These are phyloP conservation scores for Parnassius mnemosyne DNA, from an alignment of 2,888 invertebrate species.

Conservation along the genomic window DNA sequence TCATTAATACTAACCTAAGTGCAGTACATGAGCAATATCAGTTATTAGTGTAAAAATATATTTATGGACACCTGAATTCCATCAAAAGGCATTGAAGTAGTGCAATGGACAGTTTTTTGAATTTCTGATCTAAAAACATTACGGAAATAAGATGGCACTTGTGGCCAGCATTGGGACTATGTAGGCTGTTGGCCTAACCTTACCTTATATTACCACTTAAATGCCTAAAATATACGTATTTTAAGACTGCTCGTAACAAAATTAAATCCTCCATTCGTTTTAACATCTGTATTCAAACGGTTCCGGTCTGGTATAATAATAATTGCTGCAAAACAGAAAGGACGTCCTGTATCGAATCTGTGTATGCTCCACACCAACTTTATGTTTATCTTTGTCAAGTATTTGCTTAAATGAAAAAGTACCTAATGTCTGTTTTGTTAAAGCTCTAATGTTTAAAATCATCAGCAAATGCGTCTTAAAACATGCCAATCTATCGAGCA, in stretches of 20 bases:
- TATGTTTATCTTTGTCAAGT: slow-evolving; percentile 36
- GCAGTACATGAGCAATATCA: too few relatives aligned
- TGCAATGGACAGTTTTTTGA: too few relatives aligned
- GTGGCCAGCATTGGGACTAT: too few relatives aligned
- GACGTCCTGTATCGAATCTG: slow-evolving; percentile 75
- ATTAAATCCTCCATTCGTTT: slow-evolving; percentile 16
- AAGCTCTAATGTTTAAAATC: slow-evolving; percentile 26
- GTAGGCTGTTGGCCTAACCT: too few relatives aligned
- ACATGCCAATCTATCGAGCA: slow-evolving; percentile 55
- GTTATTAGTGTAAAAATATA: too few relatives aligned
- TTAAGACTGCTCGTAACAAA: slow-evolving; percentile 2
- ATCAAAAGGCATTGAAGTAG: too few relatives aligned
- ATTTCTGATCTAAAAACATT: too few relatives aligned
- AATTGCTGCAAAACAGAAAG: slow-evolving; percentile 76
- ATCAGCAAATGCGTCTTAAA: slow-evolving; percentile 13
- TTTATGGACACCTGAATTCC: too few relatives aligned
- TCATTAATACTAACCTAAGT: too few relatives aligned
- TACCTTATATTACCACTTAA: too few relatives aligned
- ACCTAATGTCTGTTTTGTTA: slow-evolving; percentile 31
- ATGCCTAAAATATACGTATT: too few relatives aligned
- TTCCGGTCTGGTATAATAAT: slow-evolving; percentile 71
- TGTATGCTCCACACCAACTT: slow-evolving; percentile 44
- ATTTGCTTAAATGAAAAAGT: slow-evolving; percentile 34
- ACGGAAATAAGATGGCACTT: too few relatives aligned
- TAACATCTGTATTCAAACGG: slow-evolving; percentile 55